Percentiles rank a stretch among this genome's conserved stretches.
phyloP scores from a whole-genome alignment of 2,888 invertebrate genomes.

The Agriopis leucophaearia region DNA sequence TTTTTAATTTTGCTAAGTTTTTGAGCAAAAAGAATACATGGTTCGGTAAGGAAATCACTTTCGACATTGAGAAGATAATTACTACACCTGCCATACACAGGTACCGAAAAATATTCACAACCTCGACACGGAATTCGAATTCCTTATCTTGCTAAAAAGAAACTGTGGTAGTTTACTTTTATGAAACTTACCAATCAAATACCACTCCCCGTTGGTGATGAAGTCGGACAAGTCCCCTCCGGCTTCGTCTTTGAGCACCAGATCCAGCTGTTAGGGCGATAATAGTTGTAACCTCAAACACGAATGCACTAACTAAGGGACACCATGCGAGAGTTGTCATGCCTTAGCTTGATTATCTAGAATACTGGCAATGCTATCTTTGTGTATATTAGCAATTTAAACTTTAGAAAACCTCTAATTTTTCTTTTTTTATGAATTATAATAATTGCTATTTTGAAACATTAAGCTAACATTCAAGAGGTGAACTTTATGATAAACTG shows the following conservation, averaged over 20 bases:
- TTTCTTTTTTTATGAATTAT: too few species aligned
- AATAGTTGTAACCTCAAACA: conserved; percentile 56
- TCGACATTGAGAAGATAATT: too few species aligned
- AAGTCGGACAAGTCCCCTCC: conserved; percentile 98
- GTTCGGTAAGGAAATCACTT: too few species aligned
- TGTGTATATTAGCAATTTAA: neutral
- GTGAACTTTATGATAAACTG: too few species aligned
- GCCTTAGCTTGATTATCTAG: conserved; percentile 20
- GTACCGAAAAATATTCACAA: too few species aligned
- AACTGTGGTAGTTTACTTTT: neutral
- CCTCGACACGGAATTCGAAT: neutral
- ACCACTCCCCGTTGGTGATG: conserved; percentile 99
- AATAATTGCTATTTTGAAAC: too few species aligned
- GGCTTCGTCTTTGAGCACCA: conserved; percentile 96
- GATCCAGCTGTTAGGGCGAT: conserved; percentile 92
- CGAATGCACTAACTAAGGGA: conserved; percentile 53
- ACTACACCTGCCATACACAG: too few species aligned
- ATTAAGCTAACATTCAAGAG: too few species aligned
- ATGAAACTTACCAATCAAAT: conserved; percentile 94
- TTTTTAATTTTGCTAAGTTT: too few species aligned
- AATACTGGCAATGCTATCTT: neutral
- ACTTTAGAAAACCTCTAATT: neutral
- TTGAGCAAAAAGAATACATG: too few species aligned
- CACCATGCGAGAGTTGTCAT: conserved; percentile 36
- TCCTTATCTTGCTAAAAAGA: neutral